phyloP scores from a whole-genome alignment of 92 coral and sea anemone species.

The Zoanthus sociatus region DNA sequence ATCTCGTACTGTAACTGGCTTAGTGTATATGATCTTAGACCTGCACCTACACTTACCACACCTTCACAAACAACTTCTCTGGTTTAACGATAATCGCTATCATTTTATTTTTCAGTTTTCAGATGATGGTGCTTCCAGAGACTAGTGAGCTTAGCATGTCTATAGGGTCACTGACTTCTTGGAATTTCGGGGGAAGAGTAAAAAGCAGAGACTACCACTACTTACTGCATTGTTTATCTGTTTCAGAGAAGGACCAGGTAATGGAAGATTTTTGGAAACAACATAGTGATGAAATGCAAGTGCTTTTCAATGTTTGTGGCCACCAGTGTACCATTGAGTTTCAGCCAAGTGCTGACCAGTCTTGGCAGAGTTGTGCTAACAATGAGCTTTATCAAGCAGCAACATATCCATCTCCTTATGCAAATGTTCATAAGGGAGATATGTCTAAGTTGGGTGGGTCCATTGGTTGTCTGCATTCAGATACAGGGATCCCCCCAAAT shows the following conservation, averaged over 20 bases:
- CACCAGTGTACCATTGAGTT: slow-evolving; percentile 68
- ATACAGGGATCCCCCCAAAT: no score
- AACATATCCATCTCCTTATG: background rate
- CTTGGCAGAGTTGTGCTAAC: background rate
- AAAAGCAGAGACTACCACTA: slow-evolving; percentile 71
- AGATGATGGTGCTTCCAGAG: background rate
- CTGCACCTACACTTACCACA: slow-evolving; percentile 17
- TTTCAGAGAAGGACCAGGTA: slow-evolving; percentile 39
- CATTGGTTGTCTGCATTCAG: no score
- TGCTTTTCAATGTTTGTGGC: slow-evolving; percentile 54
- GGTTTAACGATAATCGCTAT: slow-evolving; percentile 34
- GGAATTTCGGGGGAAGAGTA: slow-evolving; percentile 66
- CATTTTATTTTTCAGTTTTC: slow-evolving; percentile 55
- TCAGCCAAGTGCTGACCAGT: slow-evolving; percentile 72
- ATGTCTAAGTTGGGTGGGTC: no score
- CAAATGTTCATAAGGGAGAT: no score
- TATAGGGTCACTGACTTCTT: slow-evolving; percentile 32
- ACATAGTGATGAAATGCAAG: slow-evolving; percentile 63
- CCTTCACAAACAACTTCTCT: slow-evolving; percentile 21
- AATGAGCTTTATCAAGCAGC: no score
- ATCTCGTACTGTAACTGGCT: slow-evolving; percentile 45
- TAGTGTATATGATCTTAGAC: slow-evolving; percentile 34
- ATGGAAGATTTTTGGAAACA: slow-evolving; percentile 68
- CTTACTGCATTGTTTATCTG: slow-evolving; percentile 61
- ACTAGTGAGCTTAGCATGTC: slow-evolving; percentile 1